phyloP scores from a whole-genome alignment of 35 echinoderm and acorn worm species.

The Heliocidaris erythrogramma region DNA sequence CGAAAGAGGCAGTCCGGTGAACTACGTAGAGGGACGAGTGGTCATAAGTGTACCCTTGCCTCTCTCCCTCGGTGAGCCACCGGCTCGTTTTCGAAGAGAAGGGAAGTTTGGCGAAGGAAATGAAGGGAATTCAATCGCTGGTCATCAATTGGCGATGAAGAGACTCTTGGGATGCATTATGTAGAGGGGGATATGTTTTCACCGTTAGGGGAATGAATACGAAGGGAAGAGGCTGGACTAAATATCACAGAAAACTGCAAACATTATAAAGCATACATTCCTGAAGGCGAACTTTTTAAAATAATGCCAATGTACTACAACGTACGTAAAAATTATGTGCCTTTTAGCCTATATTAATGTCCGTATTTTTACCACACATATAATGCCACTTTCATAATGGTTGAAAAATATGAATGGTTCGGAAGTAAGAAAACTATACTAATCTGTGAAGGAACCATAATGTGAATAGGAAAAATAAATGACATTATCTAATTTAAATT shows the following conservation, averaged over 20 bases:
- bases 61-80: not conserved
- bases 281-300: no score
- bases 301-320: no score
- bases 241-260: not conserved
- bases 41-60: not conserved
- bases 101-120: slow-evolving; percentile 42
- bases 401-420: no score
- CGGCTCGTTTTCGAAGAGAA: not conserved
- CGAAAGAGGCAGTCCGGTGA: not conserved
- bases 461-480: no score
- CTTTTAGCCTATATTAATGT: no score
- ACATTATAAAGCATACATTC: not conserved
- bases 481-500: no score
- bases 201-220: not conserved
- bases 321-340: no score
- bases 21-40: not conserved
- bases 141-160: slow-evolving; percentile 38
- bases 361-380: no score
- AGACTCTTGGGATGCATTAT: slow-evolving; percentile 15
- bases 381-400: no score
- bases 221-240: not conserved
- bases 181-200: not conserved
- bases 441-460: no score
- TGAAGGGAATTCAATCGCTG: slow-evolving; percentile 20
- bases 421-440: no score